These are phyloP conservation scores for Gerris buenoi DNA, from an alignment of 1,140 invertebrate genomes.

Conservation along the genomic window DNA sequence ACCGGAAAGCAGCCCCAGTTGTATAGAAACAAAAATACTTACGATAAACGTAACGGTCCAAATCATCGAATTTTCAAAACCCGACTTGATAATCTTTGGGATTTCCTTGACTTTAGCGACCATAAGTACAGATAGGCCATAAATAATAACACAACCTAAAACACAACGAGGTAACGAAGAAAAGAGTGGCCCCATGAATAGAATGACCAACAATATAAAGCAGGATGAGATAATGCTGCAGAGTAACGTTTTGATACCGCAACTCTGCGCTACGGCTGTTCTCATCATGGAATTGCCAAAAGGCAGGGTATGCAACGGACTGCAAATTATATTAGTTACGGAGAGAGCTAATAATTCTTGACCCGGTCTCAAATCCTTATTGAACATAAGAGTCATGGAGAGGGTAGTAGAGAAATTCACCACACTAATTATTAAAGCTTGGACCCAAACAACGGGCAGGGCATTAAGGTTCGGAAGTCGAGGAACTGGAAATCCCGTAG, in stretches of 20 bases:
- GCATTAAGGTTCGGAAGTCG: neutral
- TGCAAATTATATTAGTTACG: conserved; percentile 11
- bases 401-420: conserved; percentile 12
- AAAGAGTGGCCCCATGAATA: conserved; percentile 12
- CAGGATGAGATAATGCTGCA: conserved; percentile 4
- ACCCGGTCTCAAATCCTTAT: conserved; percentile 6
- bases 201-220: conserved; percentile 10
- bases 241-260: conserved; percentile 10
- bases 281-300: conserved; percentile 18
- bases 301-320: conserved; percentile 10
- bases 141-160: conserved; percentile 12
- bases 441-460: neutral
- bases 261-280: conserved; percentile 8
- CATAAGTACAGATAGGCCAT: conserved; percentile 6
- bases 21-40: neutral
- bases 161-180: conserved; percentile 9
- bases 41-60: conserved; percentile 7
- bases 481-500: conserved; percentile 8
- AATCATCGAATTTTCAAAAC: conserved; percentile 9
- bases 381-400: conserved; percentile 12
- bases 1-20: conserved; percentile 10
- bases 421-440: conserved; percentile 7
- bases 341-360: conserved; percentile 15
- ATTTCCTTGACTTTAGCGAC: conserved; percentile 5
- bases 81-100: neutral